Base-by-base conservation (phyloP, 2,797 vertebrate genomes). In the Alectoris magna region DNA sequence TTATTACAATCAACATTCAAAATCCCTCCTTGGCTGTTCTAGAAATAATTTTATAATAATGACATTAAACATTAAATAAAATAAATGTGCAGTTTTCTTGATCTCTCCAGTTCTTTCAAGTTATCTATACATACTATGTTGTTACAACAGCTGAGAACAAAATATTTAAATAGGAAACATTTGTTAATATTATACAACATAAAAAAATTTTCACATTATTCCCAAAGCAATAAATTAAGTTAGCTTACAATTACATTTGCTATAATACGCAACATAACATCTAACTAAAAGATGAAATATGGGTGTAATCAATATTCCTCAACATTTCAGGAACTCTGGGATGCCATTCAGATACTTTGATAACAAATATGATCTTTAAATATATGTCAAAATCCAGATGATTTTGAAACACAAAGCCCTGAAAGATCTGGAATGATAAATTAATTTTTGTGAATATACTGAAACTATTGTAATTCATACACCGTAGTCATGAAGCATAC, bases 1-100 rank as follows among this genome's bases (percentile, higher is more conserved):
- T 78, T 83, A 3, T 26, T 62, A 80, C 80, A 71, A 63, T 51
- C 53, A 86, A 59, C 69, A 12, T 77, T 91, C 48, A 70, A 8
- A 91, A 69, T 53, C 26, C 48, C 8, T 91, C 24, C 12, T 29
- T 84, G 31, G 23, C n/a, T 82, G 23, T 66, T 93, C 85, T 84
- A 83, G 74, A 62, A 93, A 7, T 85, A 58, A 84, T 91, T 91
- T 95, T 29, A 24, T 44, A 78, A 86, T 80, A 89, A 76, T 78
- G 12, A 10, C 19, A 29, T 34, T 66, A 93, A 93, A 73, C 6
- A 71, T 59, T 83, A 21, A 48, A 84, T 66, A 87, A 89, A 89
- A 82, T 51, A 64, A 41, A 48, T 79, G 21, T 60, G 23, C 15
- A 78, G 90, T 92, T 55, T 90, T 85, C 84, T 55, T 93, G 36